phyloP scores from a whole-genome alignment of 2,113 vertebrate species.

The Clarias batrachus region DNA sequence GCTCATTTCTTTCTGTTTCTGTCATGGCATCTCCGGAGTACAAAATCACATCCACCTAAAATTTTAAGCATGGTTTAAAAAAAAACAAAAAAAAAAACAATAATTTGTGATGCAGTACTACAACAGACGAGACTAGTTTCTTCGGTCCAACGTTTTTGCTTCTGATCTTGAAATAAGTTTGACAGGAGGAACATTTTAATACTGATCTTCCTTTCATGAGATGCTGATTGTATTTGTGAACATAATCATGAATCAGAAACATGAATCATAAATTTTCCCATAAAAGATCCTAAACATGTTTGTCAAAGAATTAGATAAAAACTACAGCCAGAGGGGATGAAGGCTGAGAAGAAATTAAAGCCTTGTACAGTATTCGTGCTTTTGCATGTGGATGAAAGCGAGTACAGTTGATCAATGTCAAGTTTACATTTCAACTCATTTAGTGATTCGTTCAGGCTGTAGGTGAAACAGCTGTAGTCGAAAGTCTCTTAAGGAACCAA shows the following conservation, averaged over 20 bases:
- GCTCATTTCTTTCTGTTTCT: background rate
- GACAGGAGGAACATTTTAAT: background rate
- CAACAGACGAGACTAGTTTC: background rate
- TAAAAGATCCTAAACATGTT: background rate
- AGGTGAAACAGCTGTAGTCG: background rate
- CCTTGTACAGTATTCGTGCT: background rate
- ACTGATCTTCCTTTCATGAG: background rate
- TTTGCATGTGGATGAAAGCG: conserved; percentile 2
- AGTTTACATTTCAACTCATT: background rate
- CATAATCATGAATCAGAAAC: background rate
- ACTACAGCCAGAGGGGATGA: background rate
- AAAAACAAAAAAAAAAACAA: background rate
- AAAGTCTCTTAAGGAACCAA: conserved; percentile 9
- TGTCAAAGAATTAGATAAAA: background rate
- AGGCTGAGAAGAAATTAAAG: background rate
- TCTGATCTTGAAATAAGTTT: background rate
- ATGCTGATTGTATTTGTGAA: background rate
- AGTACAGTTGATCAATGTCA: background rate
- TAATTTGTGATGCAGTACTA: background rate
- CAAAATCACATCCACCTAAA: background rate
- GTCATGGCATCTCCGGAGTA: background rate
- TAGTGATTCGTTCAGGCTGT: background rate
- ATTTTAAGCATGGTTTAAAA: background rate
- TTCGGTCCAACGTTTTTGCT: background rate
- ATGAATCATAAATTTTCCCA: background rate